Evolutionary conservation across 1,140 invertebrate species (phyloP).

Genomic region (Drosophila oshimai): DNA sequence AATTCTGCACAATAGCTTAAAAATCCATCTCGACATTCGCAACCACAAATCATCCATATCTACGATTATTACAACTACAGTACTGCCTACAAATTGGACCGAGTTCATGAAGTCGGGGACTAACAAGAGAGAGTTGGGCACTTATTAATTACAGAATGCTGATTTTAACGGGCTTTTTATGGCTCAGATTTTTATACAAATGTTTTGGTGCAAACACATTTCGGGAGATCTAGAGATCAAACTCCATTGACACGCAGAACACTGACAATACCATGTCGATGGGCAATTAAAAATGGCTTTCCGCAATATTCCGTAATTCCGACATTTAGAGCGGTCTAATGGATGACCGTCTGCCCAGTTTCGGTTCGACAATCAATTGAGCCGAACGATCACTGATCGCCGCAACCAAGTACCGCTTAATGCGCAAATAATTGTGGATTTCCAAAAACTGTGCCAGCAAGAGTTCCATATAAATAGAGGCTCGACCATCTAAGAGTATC

Average conservation of each 20-base stretch:
- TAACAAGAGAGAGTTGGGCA: slow-evolving; percentile 3
- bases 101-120: not conserved
- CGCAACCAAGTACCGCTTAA: slow-evolving; percentile 55
- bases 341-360: slow-evolving; percentile 22
- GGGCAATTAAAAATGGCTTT: slow-evolving; percentile 45
- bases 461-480: slow-evolving; percentile 52
- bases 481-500: not conserved
- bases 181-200: not conserved
- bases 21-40: not conserved
- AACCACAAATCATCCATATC: not conserved
- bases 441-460: slow-evolving; percentile 9
- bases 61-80: not conserved
- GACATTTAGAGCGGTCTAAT: slow-evolving; percentile 45
- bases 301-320: slow-evolving; percentile 2
- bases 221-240: slow-evolving; percentile 10
- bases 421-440: slow-evolving; percentile 64
- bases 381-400: slow-evolving; percentile 72
- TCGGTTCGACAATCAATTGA: slow-evolving; percentile 63
- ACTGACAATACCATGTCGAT: slow-evolving; percentile 10
- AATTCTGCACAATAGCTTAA: not conserved
- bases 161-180: slow-evolving; percentile 1
- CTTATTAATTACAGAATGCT: slow-evolving; percentile 5
- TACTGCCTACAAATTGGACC: not conserved
- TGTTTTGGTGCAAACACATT: slow-evolving; percentile 31
- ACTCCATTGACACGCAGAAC: slow-evolving; percentile 9